Conservation (phyloP, 2,888 invertebrate genomes). For the Eledona agricola region DNA sequence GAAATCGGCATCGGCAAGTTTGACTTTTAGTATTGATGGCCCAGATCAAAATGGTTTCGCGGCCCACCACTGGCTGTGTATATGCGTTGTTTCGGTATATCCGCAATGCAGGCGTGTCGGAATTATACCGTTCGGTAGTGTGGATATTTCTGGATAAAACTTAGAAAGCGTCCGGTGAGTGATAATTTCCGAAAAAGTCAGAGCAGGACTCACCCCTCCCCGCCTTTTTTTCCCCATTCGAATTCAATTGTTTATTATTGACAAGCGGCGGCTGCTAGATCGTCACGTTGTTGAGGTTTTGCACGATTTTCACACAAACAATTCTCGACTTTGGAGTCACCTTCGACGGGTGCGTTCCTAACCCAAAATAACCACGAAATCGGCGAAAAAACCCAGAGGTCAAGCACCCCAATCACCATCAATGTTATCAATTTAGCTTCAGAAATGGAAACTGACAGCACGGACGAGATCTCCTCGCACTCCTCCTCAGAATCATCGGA, state of each 20-base stretch:
- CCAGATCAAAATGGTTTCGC: slow-evolving; percentile 63
- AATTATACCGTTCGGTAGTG: slow-evolving; percentile 59
- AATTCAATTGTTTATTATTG: slow-evolving; percentile 49
- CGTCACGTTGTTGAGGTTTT: slow-evolving; percentile 20
- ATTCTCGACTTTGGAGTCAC: slow-evolving; percentile 41
- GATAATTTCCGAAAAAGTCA: slow-evolving; percentile 5
- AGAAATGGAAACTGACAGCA: slow-evolving; percentile 36
- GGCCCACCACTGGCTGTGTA: slow-evolving; percentile 62
- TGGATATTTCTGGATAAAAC: slow-evolving; percentile 60
- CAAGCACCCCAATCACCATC: slow-evolving; percentile 20
- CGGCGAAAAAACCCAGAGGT: slow-evolving; percentile 21
- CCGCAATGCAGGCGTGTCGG: slow-evolving; percentile 64
- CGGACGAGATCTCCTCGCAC: slow-evolving; percentile 60
- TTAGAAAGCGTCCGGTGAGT: slow-evolving; percentile 52
- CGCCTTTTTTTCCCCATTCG: slow-evolving; percentile 51
- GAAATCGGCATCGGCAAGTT: slow-evolving; percentile 34
- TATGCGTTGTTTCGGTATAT: slow-evolving; percentile 63
- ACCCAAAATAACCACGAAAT: slow-evolving; percentile 26
- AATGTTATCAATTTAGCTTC: slow-evolving; percentile 23
- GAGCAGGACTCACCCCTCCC: slow-evolving; percentile 53
- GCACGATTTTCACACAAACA: slow-evolving; percentile 8
- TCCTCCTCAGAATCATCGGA: slow-evolving; percentile 62
- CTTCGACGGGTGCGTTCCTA: too few relatives aligned
- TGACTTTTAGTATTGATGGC: slow-evolving; percentile 56
- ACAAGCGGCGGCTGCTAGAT: slow-evolving; percentile 22